These are phyloP conservation scores for Drosophila anceps DNA, from an alignment of 2,888 invertebrate species.

Conservation along the genomic window DNA sequence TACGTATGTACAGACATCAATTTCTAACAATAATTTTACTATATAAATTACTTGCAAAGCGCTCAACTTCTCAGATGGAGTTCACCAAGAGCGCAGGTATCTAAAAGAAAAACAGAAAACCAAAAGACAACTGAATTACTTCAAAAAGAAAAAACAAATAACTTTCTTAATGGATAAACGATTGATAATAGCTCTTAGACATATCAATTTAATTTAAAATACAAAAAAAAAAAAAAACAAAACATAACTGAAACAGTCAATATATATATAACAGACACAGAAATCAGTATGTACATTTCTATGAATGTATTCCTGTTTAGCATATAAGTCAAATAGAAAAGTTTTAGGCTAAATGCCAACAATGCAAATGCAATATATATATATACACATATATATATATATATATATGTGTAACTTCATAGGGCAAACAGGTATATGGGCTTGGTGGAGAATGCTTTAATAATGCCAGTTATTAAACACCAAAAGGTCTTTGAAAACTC, in stretches of 20 bases:
- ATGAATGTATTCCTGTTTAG: conserved; percentile 72
- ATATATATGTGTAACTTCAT: conserved; percentile 34
- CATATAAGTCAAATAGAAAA: conserved; percentile 53
- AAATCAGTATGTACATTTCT: conserved; percentile 44
- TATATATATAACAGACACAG: conserved; percentile 13
- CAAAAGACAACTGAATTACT: conserved; percentile 53
- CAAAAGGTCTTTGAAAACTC: too few relatives aligned
- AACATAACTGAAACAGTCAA: conserved; percentile 25
- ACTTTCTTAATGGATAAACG: conserved; percentile 62
- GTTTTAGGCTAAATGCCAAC: conserved; percentile 44
- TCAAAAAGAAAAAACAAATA: conserved; percentile 62
- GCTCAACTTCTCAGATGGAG: conserved; percentile 12
- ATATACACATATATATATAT: neutral
- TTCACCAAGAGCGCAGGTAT: conserved; percentile 14
- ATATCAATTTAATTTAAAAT: conserved; percentile 84
- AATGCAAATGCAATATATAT: conserved; percentile 18
- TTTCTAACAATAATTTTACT: conserved; percentile 56
- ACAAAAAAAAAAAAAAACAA: conserved; percentile 25
- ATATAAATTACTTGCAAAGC: conserved; percentile 11
- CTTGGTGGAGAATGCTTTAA: conserved; percentile 4
- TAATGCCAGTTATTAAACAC: neutral
- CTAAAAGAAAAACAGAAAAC: conserved; percentile 8
- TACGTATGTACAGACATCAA: conserved; percentile 33
- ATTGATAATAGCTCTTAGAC: conserved; percentile 86
- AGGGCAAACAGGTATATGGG: conserved; percentile 10